Evolutionary conservation across 2,797 vertebrate genomes (phyloP), one percentile per base, ranked within the genome.

Genomic region (Enteromius anoplus): DNA sequence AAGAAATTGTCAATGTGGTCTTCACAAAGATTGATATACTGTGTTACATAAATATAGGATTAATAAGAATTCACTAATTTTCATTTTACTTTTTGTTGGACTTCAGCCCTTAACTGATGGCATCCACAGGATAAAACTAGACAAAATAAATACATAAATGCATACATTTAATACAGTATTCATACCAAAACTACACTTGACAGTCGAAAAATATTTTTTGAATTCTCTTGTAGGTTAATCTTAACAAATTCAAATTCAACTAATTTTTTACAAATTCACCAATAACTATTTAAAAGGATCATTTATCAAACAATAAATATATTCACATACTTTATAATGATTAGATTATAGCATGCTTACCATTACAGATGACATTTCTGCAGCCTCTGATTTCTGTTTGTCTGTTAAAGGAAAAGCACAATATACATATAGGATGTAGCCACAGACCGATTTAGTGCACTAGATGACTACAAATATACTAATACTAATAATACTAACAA

Each of bases 41-140:
- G 5, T n/a, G n/a, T 75, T 5, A 55, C 5, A 37, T 14, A 72
- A 34, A 34, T 6, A 73, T 47, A 9, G 19, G 15, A 34, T 21
- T 8, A n/a, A 55, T 37, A 23, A 75, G 0, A 15, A 75, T 37
- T 37, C 19, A 75, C 19, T 2, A 1, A 1, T n/a, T 55, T n/a
- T 37, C 1, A 12, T n/a, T 55, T 73, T 40, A 75, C 72, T 40
- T 55, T 55, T 75, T 40, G 5, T 51, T 73, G 47, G 19, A n/a
- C 11, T 75, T 73, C 29, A 34, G 5, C 21, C 9, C 72, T 15
- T 55, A 55, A 37, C 11, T n/a, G 3, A 23, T 9, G 21, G 32
- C 51, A 37, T 75, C 51, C 32, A 23, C 51, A 9, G 72, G 49
- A 9, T 55, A 37, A 75, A 75, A 75, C 72, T 75, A 75, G 32